phyloP scores from a whole-genome alignment of 2,113 vertebrate genomes.

The Saccopteryx bilineata region DNA sequence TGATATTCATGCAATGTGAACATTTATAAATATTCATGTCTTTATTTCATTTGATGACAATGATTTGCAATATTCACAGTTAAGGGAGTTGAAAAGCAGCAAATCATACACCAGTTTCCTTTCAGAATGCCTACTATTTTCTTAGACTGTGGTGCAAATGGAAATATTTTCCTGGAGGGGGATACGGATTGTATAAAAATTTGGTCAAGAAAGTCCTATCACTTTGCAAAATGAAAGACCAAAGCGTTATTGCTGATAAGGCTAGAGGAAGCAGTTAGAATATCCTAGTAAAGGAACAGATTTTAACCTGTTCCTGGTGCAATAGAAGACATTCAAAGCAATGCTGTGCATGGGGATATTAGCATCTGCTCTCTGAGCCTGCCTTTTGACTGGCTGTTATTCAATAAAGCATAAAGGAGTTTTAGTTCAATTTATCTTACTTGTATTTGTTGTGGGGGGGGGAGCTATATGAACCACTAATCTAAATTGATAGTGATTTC shows the following conservation, averaged over 20 bases:
- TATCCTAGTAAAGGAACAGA: slow-evolving; percentile 67
- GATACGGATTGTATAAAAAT: neutral
- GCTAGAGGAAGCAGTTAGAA: slow-evolving; percentile 39
- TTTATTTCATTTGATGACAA: slow-evolving; percentile 58
- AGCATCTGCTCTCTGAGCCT: slow-evolving; percentile 29
- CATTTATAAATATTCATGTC: neutral
- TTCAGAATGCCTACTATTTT: slow-evolving; percentile 47
- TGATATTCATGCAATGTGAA: neutral
- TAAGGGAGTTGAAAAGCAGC: slow-evolving; percentile 39
- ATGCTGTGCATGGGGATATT: neutral
- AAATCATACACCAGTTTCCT: slow-evolving; percentile 45
- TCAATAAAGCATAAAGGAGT: slow-evolving; percentile 79
- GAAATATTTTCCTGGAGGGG: slow-evolving; percentile 19
- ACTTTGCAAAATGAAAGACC: slow-evolving; percentile 11
- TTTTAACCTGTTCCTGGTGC: slow-evolving; percentile 64
- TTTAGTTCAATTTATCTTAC: slow-evolving; percentile 74
- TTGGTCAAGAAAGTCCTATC: slow-evolving; percentile 30
- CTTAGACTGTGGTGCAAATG: neutral
- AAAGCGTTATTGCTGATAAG: slow-evolving; percentile 39
- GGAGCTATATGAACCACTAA: slow-evolving; percentile 58
- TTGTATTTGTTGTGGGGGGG: slow-evolving; percentile 66
- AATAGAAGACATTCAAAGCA: slow-evolving; percentile 51
- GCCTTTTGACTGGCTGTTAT: slow-evolving; percentile 79
- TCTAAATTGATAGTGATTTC: slow-evolving; percentile 75
- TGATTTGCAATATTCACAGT: neutral